Base-by-base conservation (phyloP, 92 coral and sea anemone genomes). In the Zoanthus sociatus region DNA sequence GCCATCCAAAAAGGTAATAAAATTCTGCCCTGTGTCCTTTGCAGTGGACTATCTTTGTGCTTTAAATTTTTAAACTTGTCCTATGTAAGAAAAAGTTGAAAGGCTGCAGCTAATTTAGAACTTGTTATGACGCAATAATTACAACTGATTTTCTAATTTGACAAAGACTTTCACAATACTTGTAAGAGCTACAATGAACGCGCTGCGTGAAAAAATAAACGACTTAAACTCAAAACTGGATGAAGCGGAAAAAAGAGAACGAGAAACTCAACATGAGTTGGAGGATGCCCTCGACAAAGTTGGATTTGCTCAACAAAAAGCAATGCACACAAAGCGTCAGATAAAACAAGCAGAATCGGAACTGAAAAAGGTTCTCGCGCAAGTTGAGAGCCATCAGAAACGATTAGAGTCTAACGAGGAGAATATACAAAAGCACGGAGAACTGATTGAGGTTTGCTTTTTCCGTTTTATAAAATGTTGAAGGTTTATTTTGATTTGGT, bases 191-290 rank as follows among this genome's bases (percentile, higher is more conserved):
- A 54, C 53, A 77, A 81, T 81, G 85, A 81, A 81, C 47, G 51
- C 85, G 30, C 46, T 81, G 85, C 85, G 85, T 47, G 45, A 81
- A 46, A 81, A 66, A 58, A 45, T 81, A 16, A 66, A 47, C 26
- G 85, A 81, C 66, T 64, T 81, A 11, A 46, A 46, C 10, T 4
- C 21, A 9, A 46, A 81, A 32, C 73, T 81, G 11, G 73, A 32
- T 1, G 75, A 81, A 45, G 75, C 75, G 7, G 85, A 81, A 21
- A 53, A 21, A 1, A 42, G 74, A 17, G 85, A 32, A 16, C n/a
- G 13, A 10, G 85, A 17, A 50, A 81, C 66, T 6, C 10, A 66
- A 46, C 20, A 67, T 1, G 18, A 81, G 15, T 42, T 81, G 13
- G 75, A n/a, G 12, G 51, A 7, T 10, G 76, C 85, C 3, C 51